These are phyloP conservation scores for Amphipoea oculea DNA, from an alignment of 2,888 invertebrate genomes.

Conservation along the genomic window DNA sequence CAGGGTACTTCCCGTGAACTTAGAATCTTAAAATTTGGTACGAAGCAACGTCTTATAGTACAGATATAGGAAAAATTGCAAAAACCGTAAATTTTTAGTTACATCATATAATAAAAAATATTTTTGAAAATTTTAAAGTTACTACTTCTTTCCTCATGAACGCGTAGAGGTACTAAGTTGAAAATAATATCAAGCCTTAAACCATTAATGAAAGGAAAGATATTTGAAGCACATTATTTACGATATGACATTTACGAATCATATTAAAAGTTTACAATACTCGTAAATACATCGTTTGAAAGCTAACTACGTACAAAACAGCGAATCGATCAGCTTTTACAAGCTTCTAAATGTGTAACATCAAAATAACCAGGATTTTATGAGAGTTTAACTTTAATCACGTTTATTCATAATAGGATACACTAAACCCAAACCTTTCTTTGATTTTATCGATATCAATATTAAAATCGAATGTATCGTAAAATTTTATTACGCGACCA, in stretches of 20 bases:
- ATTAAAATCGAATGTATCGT: slow-evolving; percentile 80
- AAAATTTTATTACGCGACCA: slow-evolving; percentile 78
- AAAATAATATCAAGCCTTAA: no score
- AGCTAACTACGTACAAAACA: slow-evolving; percentile 66
- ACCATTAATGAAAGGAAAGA: neutral
- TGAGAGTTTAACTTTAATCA: slow-evolving; percentile 78
- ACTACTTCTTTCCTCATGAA: no score
- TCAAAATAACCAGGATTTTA: slow-evolving; percentile 70
- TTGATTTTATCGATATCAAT: slow-evolving; percentile 79
- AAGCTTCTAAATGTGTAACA: slow-evolving; percentile 68
- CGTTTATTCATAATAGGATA: slow-evolving; percentile 72
- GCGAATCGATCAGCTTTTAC: slow-evolving; percentile 70
- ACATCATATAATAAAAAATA: no score
- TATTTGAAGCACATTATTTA: slow-evolving; percentile 40
- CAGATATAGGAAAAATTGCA: no score
- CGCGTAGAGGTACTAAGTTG: no score
- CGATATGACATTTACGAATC: slow-evolving; percentile 55
- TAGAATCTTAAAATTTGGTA: no score
- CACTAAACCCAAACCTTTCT: slow-evolving; percentile 70
- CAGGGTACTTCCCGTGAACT: no score
- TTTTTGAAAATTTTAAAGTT: no score
- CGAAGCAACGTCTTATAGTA: no score
- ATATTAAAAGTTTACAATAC: slow-evolving; percentile 63
- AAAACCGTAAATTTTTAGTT: no score
- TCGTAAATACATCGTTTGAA: slow-evolving; percentile 64